Base-by-base conservation (phyloP, 2,113 vertebrate genomes). In the Piprites chloris region DNA sequence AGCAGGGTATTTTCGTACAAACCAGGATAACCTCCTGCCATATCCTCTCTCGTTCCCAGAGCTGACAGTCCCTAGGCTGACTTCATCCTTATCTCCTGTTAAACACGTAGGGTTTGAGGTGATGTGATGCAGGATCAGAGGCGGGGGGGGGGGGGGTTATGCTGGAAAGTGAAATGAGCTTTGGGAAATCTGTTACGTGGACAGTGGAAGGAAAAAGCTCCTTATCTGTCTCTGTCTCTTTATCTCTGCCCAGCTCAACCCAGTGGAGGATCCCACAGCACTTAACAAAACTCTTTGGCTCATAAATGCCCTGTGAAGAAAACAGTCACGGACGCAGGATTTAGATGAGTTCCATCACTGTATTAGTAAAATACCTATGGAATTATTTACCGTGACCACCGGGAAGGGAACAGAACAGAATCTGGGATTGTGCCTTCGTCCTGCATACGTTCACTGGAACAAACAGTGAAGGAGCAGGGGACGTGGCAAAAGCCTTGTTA, bases 1-100 rank as follows among this genome's bases (percentile, higher is more conserved):
- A 84, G 87, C 88, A 85, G 94, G 90, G 84, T 96, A 97, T 97
- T 95, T 96, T 95, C 95, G 79, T 81, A 63, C 63, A 78, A 81
- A 82, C 68, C 21, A 65, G 95, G 97, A 96, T 82, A 98, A 93
- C 84, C 96, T 96, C 77, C 79, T 96, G 91, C 75, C 93, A 82
- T 30, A 69, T 46, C 91, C 89, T 75, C 94, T 74, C 95, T 98
- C 8, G 2, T 73, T 98, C 96, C 94, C 95, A 96, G 23, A 89
- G 96, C 79, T 92, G 87, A 85, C 93, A 93, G 61, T 50, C 85
- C 39, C 83, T 50, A 32, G 68, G 69, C 85, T 92, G 92, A 62
- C 87, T 92, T 96, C 90, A 86, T 52, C 85, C 94, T 97, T 97
- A 98, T 97, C 97, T 97, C 76, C 78, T 90, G 44, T 91, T 93